A percentile compares a stretch with the other conserved stretches of the same genome.
Evolutionary conservation across 2,113 vertebrate species (phyloP).

Genomic region (Centropristis striata): DNA sequence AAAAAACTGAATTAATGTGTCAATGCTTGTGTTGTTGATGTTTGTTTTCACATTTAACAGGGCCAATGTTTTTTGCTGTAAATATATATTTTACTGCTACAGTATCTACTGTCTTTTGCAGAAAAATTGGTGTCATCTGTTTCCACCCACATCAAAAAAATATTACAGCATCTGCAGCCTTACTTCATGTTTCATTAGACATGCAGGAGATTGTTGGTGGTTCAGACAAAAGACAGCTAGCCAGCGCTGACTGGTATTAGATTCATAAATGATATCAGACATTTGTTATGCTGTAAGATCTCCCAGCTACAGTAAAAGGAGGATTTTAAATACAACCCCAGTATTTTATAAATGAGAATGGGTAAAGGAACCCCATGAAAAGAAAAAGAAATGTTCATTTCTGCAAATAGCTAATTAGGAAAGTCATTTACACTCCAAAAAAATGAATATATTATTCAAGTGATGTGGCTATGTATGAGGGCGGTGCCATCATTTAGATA

Average conservation of each 20-base stretch:
- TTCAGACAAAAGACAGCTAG: conserved; percentile 15
- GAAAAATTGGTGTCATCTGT: conserved; percentile 34
- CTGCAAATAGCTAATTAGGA: conserved; percentile 46
- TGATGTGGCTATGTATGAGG: conserved; percentile 9
- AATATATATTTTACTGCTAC: conserved; percentile 46
- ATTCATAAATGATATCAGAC: conserved; percentile 59
- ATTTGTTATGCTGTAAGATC: conserved; percentile 52
- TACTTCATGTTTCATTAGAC: conserved; percentile 41
- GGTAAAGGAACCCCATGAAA: neutral
- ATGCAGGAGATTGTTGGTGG: conserved; percentile 43
- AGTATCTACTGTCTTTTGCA: conserved; percentile 19
- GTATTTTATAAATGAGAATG: conserved; percentile 4
- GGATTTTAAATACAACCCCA: conserved; percentile 14
- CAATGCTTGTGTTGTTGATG: conserved; percentile 42
- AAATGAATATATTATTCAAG: conserved; percentile 8
- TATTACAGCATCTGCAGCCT: conserved; percentile 29
- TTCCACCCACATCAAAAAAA: conserved; percentile 49
- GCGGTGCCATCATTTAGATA: conserved; percentile 38
- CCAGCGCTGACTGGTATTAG: conserved; percentile 33
- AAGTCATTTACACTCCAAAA: conserved; percentile 40
- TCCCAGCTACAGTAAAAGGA: conserved; percentile 5
- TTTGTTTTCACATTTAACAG: conserved; percentile 51
- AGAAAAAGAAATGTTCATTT: conserved; percentile 23
- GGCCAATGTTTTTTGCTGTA: conserved; percentile 45
- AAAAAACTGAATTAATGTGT: conserved; percentile 45